These are phyloP conservation scores for Anseranas semipalmata DNA, from an alignment of 2,113 vertebrate genomes.

Conservation along the genomic window DNA sequence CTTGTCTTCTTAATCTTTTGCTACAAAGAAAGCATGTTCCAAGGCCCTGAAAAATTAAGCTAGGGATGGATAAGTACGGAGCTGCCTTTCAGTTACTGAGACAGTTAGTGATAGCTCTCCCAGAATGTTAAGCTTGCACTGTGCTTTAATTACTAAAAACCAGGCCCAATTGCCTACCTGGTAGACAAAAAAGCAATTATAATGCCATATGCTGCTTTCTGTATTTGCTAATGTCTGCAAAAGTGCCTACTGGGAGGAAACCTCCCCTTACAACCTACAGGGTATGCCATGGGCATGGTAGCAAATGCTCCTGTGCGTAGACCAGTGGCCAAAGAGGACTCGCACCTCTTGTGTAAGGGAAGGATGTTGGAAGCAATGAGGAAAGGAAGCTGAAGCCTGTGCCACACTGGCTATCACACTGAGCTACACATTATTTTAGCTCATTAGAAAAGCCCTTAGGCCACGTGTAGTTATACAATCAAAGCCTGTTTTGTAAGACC, in stretches of 20 bases:
- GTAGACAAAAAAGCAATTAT: background rate
- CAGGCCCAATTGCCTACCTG: background rate
- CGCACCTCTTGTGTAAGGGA: background rate
- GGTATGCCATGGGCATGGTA: fast-evolving
- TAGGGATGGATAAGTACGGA: background rate
- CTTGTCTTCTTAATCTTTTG: background rate
- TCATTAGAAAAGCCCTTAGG: slow-evolving; percentile 7
- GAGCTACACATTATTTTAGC: background rate
- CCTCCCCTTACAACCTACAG: background rate
- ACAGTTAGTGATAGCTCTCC: background rate
- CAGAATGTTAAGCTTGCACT: background rate
- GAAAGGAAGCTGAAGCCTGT: background rate
- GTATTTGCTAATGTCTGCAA: background rate
- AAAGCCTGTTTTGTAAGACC: slow-evolving; percentile 42
- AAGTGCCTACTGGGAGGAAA: background rate
- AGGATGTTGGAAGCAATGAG: background rate
- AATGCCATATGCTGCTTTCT: background rate
- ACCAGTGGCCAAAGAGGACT: background rate
- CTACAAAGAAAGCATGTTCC: background rate
- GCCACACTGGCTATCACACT: background rate
- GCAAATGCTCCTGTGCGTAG: fast-evolving
- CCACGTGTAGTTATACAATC: background rate
- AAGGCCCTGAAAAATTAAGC: background rate
- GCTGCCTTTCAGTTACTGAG: background rate
- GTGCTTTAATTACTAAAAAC: background rate